These are phyloP conservation scores for Smutsia gigantea DNA, from an alignment of 2,797 vertebrate genomes.

Conservation along the genomic window DNA sequence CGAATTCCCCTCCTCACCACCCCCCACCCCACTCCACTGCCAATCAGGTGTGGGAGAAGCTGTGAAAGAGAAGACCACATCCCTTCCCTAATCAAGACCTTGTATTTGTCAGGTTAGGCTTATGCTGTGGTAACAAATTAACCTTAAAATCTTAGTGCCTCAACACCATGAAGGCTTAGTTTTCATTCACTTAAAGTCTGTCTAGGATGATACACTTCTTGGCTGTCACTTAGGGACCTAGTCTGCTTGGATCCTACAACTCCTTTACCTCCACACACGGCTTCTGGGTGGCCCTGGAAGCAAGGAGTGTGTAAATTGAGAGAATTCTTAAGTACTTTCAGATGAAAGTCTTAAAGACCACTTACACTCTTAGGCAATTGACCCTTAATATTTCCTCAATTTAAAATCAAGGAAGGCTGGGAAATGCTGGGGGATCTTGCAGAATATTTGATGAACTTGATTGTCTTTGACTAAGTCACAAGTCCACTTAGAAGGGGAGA, in stretches of 20 bases:
- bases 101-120: background rate
- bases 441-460: background rate
- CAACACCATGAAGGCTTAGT: background rate
- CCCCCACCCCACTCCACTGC: background rate
- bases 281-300: background rate
- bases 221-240: background rate
- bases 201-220: background rate
- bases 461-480: background rate
- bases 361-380: background rate
- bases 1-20: background rate
- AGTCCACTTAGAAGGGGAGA: background rate
- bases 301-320: too few relatives aligned
- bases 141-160: background rate
- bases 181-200: background rate
- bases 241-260: background rate
- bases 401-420: background rate
- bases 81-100: background rate
- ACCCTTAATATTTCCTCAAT: background rate
- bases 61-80: background rate
- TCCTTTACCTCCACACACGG: background rate
- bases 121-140: background rate
- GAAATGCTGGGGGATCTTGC: background rate
- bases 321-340: background rate
- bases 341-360: background rate
- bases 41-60: background rate